A percentile compares a stretch with the other conserved stretches of the same genome.
Evolutionary conservation across 2,888 invertebrate genomes (phyloP).

Genomic region (Drosophila histrio): DNA sequence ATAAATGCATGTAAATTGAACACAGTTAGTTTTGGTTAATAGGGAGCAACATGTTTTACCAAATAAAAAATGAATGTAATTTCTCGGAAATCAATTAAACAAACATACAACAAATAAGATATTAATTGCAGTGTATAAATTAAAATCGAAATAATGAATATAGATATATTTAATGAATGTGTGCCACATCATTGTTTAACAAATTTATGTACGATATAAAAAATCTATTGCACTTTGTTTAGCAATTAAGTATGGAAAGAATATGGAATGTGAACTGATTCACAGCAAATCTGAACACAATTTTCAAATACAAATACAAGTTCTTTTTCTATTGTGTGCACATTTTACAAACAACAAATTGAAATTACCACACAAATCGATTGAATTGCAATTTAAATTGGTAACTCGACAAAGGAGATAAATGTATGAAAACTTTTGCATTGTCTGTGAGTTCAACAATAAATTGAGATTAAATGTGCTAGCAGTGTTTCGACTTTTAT

Average conservation of each 20-base stretch:
- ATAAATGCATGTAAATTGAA: constrained; percentile 28
- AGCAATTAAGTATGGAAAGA: constrained; percentile 40
- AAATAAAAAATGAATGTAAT: constrained; percentile 28
- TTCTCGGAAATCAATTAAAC: constrained; percentile 30
- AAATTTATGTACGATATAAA: constrained; percentile 9
- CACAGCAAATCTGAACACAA: constrained; percentile 31
- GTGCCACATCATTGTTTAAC: constrained; percentile 32
- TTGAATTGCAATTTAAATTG: constrained; percentile 51
- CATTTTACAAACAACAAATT: constrained; percentile 39
- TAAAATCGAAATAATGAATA: not conserved
- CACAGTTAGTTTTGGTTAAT: constrained; percentile 47
- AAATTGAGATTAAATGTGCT: constrained; percentile 59
- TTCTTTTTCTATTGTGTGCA: constrained; percentile 39
- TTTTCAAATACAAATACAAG: constrained; percentile 41
- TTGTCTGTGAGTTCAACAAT: constrained; percentile 55
- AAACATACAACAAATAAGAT: not conserved
- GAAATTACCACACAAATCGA: constrained; percentile 40
- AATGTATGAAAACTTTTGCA: constrained; percentile 57
- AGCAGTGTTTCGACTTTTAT: not conserved
- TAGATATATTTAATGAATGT: constrained; percentile 39
- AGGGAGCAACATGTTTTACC: constrained; percentile 56
- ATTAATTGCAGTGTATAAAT: constrained; percentile 12
- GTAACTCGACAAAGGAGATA: constrained; percentile 43
- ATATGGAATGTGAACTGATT: constrained; percentile 25
- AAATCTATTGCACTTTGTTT: constrained; percentile 50